These are phyloP conservation scores for Dryococelus australis DNA, from an alignment of 2,888 invertebrate genomes.

Conservation along the genomic window DNA sequence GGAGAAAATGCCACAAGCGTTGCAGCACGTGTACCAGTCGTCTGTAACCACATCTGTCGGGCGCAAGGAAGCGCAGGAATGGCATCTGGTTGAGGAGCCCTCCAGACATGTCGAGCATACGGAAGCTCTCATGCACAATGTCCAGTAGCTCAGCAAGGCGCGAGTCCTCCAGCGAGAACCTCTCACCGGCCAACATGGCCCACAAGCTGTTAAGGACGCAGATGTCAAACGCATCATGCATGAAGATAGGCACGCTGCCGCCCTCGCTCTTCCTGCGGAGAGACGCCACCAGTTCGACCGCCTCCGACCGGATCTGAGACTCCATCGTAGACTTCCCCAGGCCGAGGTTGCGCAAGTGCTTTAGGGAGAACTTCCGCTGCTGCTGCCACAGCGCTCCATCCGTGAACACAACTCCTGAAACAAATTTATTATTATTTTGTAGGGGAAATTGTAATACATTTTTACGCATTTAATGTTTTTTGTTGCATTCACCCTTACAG, in stretches of 20 bases:
- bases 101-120: conserved; percentile 70
- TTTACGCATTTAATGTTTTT: too few relatives aligned
- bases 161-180: conserved; percentile 66
- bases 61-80: conserved; percentile 70
- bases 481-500: too few relatives aligned
- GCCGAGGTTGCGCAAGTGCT: conserved; percentile 70
- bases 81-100: conserved; percentile 75
- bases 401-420: conserved; percentile 70
- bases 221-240: conserved; percentile 65
- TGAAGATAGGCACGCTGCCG: conserved; percentile 59
- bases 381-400: conserved; percentile 73
- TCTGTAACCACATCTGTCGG: conserved; percentile 69
- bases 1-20: conserved; percentile 65
- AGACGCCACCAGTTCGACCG: conserved; percentile 61
- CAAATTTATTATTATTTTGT: too few relatives aligned
- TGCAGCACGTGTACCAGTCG: conserved; percentile 62
- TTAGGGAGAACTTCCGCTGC: conserved; percentile 71
- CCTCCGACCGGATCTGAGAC: conserved; percentile 66
- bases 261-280: conserved; percentile 50
- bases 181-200: conserved; percentile 72
- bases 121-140: conserved; percentile 69
- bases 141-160: conserved; percentile 64
- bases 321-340: conserved; percentile 69
- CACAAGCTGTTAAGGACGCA: conserved; percentile 74
- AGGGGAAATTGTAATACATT: too few relatives aligned